Evolutionary conservation across 1,140 invertebrate genomes (phyloP).

Genomic region (Brachionus asplanchnoidis): DNA sequence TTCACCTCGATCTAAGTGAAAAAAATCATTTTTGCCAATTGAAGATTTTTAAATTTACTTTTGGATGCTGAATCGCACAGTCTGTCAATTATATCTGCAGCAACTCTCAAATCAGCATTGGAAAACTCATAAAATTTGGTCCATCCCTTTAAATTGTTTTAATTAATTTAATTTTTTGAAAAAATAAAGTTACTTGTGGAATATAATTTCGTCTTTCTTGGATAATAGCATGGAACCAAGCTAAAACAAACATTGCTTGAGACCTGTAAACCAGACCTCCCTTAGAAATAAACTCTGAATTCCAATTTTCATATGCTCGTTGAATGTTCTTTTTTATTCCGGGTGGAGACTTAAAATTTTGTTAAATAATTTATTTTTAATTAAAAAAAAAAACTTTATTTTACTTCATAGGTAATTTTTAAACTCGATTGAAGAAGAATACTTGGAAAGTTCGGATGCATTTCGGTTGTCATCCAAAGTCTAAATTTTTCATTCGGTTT

Average conservation of each 20-base stretch:
- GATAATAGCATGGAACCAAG: constrained; percentile 77
- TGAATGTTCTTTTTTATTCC: constrained; percentile 66
- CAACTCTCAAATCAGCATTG: constrained; percentile 73
- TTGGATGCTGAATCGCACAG: constrained; percentile 52
- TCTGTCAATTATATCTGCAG: constrained; percentile 67
- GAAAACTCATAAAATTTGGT: constrained; percentile 84
- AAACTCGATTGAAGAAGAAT: constrained; percentile 66
- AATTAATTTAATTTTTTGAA: not conserved
- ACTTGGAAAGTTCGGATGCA: constrained; percentile 65
- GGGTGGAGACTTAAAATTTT: constrained; percentile 61
- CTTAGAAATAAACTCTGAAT: constrained; percentile 58
- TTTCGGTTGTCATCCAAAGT: constrained; percentile 73
- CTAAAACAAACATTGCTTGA: constrained; percentile 66
- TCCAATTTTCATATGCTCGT: constrained; percentile 63
- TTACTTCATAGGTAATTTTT: constrained; percentile 79
- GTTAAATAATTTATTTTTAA: too few relatives aligned
- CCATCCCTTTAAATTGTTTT: constrained; percentile 64
- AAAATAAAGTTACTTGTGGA: constrained; percentile 61
- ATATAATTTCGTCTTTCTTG: constrained; percentile 81
- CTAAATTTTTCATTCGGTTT: constrained; percentile 65
- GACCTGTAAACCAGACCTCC: constrained; percentile 56
- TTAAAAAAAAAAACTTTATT: not conserved
- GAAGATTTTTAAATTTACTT: not conserved
- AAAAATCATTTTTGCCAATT: not conserved
- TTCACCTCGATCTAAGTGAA: constrained; percentile 28